Percentiles rank a stretch among this genome's conserved stretches.
Evolutionary conservation across 2,113 vertebrate species (phyloP).

Genomic region (Mystacornis crossleyi): DNA sequence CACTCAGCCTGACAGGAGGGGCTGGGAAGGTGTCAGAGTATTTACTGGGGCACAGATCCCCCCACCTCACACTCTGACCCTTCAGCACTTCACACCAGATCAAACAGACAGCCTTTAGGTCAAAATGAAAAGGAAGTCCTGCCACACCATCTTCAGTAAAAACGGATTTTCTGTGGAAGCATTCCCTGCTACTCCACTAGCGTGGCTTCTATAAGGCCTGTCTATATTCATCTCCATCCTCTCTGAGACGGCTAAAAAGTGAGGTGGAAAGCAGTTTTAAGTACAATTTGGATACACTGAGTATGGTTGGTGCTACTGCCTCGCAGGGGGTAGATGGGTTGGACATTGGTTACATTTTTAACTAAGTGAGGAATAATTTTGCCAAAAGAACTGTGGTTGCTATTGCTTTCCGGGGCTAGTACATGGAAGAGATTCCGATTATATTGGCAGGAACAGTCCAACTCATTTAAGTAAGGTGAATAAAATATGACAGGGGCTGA

Average conservation of each 20-base stretch:
- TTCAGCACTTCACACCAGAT: background rate
- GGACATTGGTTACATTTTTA: background rate
- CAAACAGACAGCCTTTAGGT: background rate
- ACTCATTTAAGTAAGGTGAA: background rate
- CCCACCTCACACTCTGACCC: background rate
- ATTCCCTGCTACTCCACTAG: background rate
- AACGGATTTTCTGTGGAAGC: background rate
- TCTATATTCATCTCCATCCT: background rate
- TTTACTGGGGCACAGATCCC: background rate
- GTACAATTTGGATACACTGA: background rate
- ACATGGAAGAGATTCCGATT: background rate
- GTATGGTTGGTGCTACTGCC: background rate
- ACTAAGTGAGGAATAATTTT: background rate
- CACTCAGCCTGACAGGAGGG: background rate
- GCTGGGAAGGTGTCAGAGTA: background rate
- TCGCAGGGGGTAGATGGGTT: accelerated
- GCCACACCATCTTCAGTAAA: background rate
- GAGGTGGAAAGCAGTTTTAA: background rate
- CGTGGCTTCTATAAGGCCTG: background rate
- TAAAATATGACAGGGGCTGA: background rate
- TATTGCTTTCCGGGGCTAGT: background rate
- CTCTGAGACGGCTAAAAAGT: background rate
- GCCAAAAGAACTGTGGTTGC: background rate
- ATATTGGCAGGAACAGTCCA: background rate
- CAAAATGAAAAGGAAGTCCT: background rate